These are phyloP conservation scores for Brienomyrus longianalis DNA, from an alignment of 2,113 vertebrate genomes.

Conservation along the genomic window DNA sequence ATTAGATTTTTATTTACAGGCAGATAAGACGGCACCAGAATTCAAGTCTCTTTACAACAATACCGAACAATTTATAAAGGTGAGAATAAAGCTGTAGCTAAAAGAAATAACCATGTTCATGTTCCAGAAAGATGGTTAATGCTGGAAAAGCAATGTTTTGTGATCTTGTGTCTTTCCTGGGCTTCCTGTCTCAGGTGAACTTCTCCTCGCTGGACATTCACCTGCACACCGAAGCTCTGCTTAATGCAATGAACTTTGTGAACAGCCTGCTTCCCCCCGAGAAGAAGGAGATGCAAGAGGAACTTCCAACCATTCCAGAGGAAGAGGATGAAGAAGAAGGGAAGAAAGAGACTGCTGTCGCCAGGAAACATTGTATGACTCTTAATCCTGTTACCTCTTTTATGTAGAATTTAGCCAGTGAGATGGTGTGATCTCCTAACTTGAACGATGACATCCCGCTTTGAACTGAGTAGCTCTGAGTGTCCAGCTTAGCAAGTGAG, in stretches of 20 bases:
- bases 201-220: constrained; percentile 93
- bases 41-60: constrained; percentile 75
- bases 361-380: constrained; percentile 51
- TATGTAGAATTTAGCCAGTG: neutral
- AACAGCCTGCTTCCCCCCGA: constrained; percentile 71
- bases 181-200: constrained; percentile 54
- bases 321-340: constrained; percentile 67
- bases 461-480: neutral
- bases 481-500: neutral
- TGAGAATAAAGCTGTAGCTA: constrained; percentile 39
- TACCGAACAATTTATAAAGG: constrained; percentile 83
- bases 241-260: constrained; percentile 82
- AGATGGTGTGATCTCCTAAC: neutral
- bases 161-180: neutral
- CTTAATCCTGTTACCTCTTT: neutral
- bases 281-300: constrained; percentile 55
- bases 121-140: neutral
- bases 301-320: constrained; percentile 49
- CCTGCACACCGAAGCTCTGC: constrained; percentile 87
- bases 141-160: neutral
- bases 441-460: neutral
- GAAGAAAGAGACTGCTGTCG: constrained; percentile 57
- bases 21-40: constrained; percentile 74
- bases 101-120: neutral
- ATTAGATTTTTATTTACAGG: constrained; percentile 53